These are phyloP conservation scores for Ptychadena robeensis DNA, from an alignment of 2,797 vertebrate species.

Conservation along the genomic window DNA sequence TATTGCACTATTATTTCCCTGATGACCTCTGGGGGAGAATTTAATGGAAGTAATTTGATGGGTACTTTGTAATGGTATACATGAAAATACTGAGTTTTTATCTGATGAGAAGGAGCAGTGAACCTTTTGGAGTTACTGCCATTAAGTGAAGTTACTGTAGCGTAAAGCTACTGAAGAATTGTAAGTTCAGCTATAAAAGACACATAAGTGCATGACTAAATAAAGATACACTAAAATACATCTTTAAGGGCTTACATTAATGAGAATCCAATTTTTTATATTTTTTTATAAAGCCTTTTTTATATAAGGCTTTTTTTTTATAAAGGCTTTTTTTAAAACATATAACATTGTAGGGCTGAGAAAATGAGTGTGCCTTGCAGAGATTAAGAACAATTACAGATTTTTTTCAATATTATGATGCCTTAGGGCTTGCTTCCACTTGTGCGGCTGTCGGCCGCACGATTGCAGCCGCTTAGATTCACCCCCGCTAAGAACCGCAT, in stretches of 20 bases:
- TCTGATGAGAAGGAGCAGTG: slow-evolving; percentile 9
- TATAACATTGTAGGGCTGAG: too few relatives aligned
- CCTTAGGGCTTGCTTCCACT: too few relatives aligned
- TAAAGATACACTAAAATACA: background rate
- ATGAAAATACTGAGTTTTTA: slow-evolving; percentile 36
- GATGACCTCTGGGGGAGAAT: too few relatives aligned
- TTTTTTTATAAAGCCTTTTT: background rate
- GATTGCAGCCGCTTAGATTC: too few relatives aligned
- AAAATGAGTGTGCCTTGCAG: too few relatives aligned
- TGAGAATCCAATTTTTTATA: background rate
- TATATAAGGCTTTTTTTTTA: too few relatives aligned
- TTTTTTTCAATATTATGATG: too few relatives aligned
- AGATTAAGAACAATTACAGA: too few relatives aligned
- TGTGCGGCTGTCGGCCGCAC: too few relatives aligned
- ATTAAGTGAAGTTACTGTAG: slow-evolving; percentile 6
- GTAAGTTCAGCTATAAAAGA: background rate
- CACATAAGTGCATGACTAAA: background rate
- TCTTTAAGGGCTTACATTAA: background rate
- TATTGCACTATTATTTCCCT: too few relatives aligned
- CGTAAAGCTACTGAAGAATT: slow-evolving; percentile 14
- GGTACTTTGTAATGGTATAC: slow-evolving; percentile 7
- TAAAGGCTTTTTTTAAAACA: too few relatives aligned
- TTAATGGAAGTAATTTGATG: background rate
- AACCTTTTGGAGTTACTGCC: slow-evolving; percentile 1
- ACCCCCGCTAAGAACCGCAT: too few relatives aligned